A percentile compares a stretch with the other conserved stretches of the same genome.
These are phyloP conservation scores for Agrypnia vestita DNA, from an alignment of 1,140 invertebrate genomes.

Conservation along the genomic window DNA sequence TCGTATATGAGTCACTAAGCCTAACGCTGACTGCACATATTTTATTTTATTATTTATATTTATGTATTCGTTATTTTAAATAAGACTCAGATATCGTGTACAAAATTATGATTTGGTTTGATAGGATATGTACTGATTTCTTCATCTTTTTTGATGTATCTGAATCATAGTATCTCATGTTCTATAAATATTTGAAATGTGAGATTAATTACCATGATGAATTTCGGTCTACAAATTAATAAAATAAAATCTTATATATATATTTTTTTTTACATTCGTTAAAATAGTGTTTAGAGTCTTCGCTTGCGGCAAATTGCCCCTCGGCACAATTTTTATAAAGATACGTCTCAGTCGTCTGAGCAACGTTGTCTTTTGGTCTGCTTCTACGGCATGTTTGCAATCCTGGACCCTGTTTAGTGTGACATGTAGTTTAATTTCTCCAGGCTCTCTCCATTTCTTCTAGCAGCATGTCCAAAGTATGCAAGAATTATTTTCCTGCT, in stretches of 20 bases:
- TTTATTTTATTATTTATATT: background rate
- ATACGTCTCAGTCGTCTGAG: too few species aligned
- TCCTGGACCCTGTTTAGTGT: background rate
- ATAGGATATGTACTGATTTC: too few species aligned
- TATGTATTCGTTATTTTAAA: background rate
- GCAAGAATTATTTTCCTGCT: too few species aligned
- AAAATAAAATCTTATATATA: too few species aligned
- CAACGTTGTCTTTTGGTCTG: background rate
- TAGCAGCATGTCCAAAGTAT: background rate
- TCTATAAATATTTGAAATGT: background rate
- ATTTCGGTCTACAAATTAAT: too few species aligned
- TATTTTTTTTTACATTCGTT: too few species aligned
- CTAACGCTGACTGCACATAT: background rate
- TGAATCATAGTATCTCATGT: too few species aligned
- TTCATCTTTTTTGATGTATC: too few species aligned
- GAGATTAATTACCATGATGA: background rate
- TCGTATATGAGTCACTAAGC: conserved; percentile 11
- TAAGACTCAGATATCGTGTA: background rate
- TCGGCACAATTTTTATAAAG: too few species aligned
- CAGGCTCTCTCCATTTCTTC: too few species aligned
- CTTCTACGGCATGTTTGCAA: background rate
- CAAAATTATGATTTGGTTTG: background rate
- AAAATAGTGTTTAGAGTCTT: too few species aligned
- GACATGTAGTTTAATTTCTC: background rate
- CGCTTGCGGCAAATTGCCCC: too few species aligned